phyloP scores from a whole-genome alignment of 2,888 invertebrate genomes.

The Laspeyria flexula region DNA sequence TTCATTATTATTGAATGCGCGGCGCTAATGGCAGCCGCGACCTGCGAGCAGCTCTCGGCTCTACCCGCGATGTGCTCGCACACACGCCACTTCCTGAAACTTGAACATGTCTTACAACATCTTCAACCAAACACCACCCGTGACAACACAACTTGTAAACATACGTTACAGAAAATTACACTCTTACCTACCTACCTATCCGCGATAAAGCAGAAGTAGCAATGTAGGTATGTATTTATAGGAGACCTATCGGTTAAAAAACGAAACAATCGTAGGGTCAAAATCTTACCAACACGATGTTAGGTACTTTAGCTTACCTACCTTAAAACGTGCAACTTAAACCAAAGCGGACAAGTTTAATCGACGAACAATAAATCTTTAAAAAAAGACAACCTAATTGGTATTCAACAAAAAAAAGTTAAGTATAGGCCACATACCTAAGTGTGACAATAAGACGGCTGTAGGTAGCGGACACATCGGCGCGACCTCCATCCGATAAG shows the following conservation, averaged over 20 bases:
- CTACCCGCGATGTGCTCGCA: background rate
- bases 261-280: too few relatives aligned
- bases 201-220: background rate
- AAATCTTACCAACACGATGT: too few relatives aligned
- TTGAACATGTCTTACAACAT: background rate
- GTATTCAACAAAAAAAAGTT: constrained; percentile 41
- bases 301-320: too few relatives aligned
- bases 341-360: too few relatives aligned
- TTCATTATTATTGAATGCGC: constrained; percentile 85
- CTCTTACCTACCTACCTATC: background rate
- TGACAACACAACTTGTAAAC: background rate
- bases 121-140: background rate
- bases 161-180: background rate
- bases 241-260: too few relatives aligned
- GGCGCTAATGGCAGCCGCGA: constrained; percentile 77
- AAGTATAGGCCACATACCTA: constrained; percentile 39
- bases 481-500: constrained; percentile 71
- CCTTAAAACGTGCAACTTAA: too few relatives aligned
- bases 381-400: constrained; percentile 34
- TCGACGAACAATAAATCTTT: too few relatives aligned
- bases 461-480: constrained; percentile 51
- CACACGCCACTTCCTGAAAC: constrained; percentile 5
- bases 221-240: too few relatives aligned
- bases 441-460: constrained; percentile 44
- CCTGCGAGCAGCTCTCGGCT: constrained; percentile 50